phyloP scores from a whole-genome alignment of 2,113 vertebrate genomes.

The Cynopterus brachyotis region DNA sequence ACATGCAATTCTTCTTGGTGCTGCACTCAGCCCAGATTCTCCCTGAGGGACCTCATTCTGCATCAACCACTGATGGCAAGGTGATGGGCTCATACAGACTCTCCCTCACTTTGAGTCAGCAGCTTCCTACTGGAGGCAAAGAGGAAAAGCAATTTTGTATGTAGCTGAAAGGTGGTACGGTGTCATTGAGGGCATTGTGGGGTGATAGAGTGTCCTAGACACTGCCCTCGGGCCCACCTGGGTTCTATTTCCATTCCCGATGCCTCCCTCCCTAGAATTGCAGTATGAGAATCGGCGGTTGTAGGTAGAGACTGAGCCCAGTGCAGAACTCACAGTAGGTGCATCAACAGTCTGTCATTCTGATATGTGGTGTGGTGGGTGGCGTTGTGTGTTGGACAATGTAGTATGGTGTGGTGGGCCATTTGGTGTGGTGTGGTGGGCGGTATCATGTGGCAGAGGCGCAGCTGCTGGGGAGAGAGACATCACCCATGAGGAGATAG shows the following conservation, averaged over 20 bases:
- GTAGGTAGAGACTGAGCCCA: accelerated
- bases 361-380: accelerated
- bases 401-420: background rate
- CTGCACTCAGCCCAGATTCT: background rate
- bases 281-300: accelerated
- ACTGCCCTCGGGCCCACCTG: background rate
- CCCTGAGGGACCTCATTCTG: background rate
- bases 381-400: background rate
- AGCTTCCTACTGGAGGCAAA: background rate
- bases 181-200: accelerated
- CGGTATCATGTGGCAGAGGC: background rate
- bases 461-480: no score
- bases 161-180: background rate
- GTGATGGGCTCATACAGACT: accelerated
- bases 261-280: background rate
- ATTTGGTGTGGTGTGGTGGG: background rate
- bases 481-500: accelerated
- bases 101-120: accelerated
- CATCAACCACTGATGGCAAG: accelerated
- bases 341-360: accelerated
- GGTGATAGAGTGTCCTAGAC: no score
- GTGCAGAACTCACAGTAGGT: background rate
- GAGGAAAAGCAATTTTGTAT: accelerated
- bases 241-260: no score
- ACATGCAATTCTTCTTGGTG: background rate